Conservation (phyloP, 2,888 invertebrate species). For the Saturnia pavonia region DNA sequence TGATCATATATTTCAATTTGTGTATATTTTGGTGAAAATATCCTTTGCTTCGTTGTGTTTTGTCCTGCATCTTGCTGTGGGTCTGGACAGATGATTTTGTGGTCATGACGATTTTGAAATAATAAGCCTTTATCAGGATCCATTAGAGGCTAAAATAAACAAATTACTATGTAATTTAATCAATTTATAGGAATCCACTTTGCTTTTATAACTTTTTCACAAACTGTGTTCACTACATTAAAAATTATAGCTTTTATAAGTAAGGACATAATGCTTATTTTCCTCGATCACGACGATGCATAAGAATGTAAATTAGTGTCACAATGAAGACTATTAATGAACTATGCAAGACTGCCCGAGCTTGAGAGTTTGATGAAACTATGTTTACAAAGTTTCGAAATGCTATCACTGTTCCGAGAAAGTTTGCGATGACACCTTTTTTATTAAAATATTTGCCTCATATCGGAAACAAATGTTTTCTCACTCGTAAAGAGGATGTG, state of each 20-base stretch:
- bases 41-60: slow-evolving; percentile 84
- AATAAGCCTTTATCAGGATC: slow-evolving; percentile 87
- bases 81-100: slow-evolving; percentile 88
- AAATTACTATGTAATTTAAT: neutral
- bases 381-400: slow-evolving; percentile 45
- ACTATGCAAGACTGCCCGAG: slow-evolving; percentile 42
- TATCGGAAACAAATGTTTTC: slow-evolving; percentile 20
- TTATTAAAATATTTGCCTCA: slow-evolving; percentile 26
- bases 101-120: slow-evolving; percentile 91
- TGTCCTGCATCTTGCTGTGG: slow-evolving; percentile 84
- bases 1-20: slow-evolving; percentile 92
- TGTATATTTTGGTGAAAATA: slow-evolving; percentile 85
- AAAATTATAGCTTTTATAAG: neutral
- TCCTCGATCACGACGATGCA: neutral
- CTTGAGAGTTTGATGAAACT: slow-evolving; percentile 29
- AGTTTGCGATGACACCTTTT: slow-evolving; percentile 22
- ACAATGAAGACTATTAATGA: slow-evolving; percentile 25
- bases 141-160: slow-evolving; percentile 79
- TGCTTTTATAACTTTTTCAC: neutral
- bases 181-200: neutral
- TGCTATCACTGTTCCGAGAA: slow-evolving; percentile 29
- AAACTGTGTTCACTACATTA: neutral
- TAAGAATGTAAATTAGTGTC: slow-evolving; percentile 11
- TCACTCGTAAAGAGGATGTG: slow-evolving; percentile 17
- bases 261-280: neutral